phyloP scores from a whole-genome alignment of 2,888 invertebrate genomes.

The Athalia rosae region DNA sequence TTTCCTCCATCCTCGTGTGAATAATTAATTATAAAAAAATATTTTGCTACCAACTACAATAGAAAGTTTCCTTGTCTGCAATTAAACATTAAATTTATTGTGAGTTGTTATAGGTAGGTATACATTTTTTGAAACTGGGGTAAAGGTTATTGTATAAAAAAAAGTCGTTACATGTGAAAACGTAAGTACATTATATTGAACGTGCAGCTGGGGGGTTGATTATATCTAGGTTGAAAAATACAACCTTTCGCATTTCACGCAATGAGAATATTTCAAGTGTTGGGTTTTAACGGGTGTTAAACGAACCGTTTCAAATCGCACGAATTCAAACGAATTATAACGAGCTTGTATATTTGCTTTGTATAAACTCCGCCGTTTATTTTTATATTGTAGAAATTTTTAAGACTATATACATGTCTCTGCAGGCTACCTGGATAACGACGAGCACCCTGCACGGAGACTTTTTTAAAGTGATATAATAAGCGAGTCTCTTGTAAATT shows the following conservation, averaged over 20 bases:
- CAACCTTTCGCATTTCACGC: not conserved
- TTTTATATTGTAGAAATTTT: slow-evolving; percentile 1
- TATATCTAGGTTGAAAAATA: not conserved
- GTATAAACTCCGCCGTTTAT: not conserved
- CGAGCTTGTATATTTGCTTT: slow-evolving; percentile 23
- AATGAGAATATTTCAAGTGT: slow-evolving; percentile 6
- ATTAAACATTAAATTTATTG: too few species aligned
- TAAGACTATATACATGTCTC: not conserved
- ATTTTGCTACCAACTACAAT: too few species aligned
- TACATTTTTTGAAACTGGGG: too few species aligned
- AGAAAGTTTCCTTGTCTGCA: too few species aligned
- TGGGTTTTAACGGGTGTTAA: not conserved
- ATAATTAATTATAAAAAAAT: too few species aligned
- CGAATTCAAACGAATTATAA: slow-evolving; percentile 1
- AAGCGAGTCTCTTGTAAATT: not conserved
- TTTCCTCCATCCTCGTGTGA: too few species aligned
- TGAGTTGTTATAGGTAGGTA: too few species aligned
- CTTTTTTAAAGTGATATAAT: not conserved
- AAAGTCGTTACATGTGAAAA: not conserved
- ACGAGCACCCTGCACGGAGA: not conserved
- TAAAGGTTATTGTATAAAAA: too few species aligned
- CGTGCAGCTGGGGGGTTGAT: not conserved
- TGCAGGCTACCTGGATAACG: not conserved
- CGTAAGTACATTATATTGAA: not conserved
- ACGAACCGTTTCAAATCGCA: slow-evolving; percentile 19